Percentiles rank a stretch among this genome's conserved stretches.
Conservation (phyloP, 2,797 vertebrate species). For the Lutjanus campechanus region DNA sequence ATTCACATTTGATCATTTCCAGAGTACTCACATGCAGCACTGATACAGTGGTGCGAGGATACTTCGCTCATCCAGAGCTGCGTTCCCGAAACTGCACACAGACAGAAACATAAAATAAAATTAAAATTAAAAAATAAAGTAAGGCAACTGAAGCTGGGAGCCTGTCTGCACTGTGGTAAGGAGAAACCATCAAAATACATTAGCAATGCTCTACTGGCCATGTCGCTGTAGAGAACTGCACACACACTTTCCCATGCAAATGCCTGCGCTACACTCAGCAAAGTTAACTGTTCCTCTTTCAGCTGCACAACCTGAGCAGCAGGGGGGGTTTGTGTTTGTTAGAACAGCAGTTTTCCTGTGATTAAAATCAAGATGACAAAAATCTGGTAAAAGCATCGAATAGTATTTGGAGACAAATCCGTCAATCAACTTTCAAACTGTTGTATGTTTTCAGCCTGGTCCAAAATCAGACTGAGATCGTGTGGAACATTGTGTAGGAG, state of each 20-base stretch:
- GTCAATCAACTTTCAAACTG: neutral
- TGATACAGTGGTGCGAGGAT: slow-evolving; percentile 98
- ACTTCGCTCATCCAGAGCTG: slow-evolving; percentile 95
- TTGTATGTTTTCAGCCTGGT: too few species aligned
- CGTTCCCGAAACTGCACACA: slow-evolving; percentile 93
- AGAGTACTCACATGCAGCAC: slow-evolving; percentile 97
- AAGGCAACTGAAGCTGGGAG: slow-evolving; percentile 3
- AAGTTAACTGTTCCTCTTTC: neutral
- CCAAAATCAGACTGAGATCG: neutral
- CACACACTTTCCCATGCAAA: slow-evolving; percentile 20
- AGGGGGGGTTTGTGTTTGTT: neutral
- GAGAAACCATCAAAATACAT: slow-evolving; percentile 32
- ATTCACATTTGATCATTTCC: neutral
- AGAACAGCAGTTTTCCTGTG: neutral
- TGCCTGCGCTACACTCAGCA: neutral
- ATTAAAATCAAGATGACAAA: neutral
- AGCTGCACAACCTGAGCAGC: neutral
- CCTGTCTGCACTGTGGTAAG: slow-evolving; percentile 5
- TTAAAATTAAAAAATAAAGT: neutral
- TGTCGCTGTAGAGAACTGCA: neutral
- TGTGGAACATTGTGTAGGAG: neutral
- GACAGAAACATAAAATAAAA: neutral
- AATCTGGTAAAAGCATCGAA: neutral
- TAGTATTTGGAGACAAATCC: too few species aligned
- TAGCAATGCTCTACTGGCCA: slow-evolving; percentile 15